Evolutionary conservation across 2,113 vertebrate species (phyloP).

Genomic region (Microtus oregoni): DNA sequence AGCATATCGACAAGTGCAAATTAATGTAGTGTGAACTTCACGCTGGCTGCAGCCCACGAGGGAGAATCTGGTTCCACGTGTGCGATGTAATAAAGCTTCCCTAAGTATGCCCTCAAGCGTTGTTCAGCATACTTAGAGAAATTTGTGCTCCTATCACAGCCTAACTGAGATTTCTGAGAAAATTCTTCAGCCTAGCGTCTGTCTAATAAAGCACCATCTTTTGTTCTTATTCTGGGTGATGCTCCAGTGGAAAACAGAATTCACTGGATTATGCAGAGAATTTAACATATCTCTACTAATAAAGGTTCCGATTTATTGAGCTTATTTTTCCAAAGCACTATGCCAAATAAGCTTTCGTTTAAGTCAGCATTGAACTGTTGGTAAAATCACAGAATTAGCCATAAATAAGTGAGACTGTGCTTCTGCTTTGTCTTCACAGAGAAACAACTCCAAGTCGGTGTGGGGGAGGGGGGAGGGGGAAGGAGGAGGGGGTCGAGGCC

Average conservation of each 20-base stretch:
- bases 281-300: slow-evolving; percentile 52
- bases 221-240: slow-evolving; percentile 35
- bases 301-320: slow-evolving; percentile 20
- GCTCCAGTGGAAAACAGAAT: slow-evolving; percentile 38
- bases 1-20: slow-evolving; percentile 79
- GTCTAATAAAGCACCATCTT: slow-evolving; percentile 64
- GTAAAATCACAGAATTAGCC: slow-evolving; percentile 55
- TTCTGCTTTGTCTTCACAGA: neutral
- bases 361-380: slow-evolving; percentile 15
- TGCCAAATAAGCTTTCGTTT: slow-evolving; percentile 47
- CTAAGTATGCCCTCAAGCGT: slow-evolving; percentile 80
- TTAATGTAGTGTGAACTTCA: slow-evolving; percentile 84
- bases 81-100: slow-evolving; percentile 77
- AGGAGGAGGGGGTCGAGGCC: neutral
- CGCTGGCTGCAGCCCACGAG: slow-evolving; percentile 76
- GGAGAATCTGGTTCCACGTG: slow-evolving; percentile 75
- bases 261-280: slow-evolving; percentile 53
- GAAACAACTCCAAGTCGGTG: neutral
- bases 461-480: neutral
- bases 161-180: slow-evolving; percentile 65
- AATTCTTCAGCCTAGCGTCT: slow-evolving; percentile 53
- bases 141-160: slow-evolving; percentile 78
- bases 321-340: slow-evolving; percentile 56
- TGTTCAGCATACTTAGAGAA: slow-evolving; percentile 77
- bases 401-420: neutral